Evolutionary conservation across 1,140 invertebrate species (phyloP).

Genomic region (Trissolcus basalis): DNA sequence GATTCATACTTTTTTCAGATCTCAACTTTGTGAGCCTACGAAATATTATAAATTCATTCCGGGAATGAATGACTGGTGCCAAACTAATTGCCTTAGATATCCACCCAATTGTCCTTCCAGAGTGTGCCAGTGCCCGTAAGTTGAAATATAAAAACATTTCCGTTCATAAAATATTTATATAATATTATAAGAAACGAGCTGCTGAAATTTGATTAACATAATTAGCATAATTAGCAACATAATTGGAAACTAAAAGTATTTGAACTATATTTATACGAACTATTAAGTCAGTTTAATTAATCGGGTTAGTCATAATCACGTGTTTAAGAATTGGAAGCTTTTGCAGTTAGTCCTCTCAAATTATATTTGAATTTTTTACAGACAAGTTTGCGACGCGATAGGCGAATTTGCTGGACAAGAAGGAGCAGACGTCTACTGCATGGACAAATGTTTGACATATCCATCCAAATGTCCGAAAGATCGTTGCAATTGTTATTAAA

Average conservation of each 20-base stretch:
- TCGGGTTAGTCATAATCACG: too few species aligned
- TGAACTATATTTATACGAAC: too few species aligned
- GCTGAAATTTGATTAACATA: too few species aligned
- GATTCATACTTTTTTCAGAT: constrained; percentile 73
- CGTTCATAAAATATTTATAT: neutral
- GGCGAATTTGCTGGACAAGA: constrained; percentile 83
- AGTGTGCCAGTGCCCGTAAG: constrained; percentile 89
- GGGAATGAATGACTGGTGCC: constrained; percentile 88
- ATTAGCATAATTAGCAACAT: too few species aligned
- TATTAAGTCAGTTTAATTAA: too few species aligned
- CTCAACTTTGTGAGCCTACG: constrained; percentile 85
- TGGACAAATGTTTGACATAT: constrained; percentile 88
- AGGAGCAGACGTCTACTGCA: constrained; percentile 88
- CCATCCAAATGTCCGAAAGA: constrained; percentile 82
- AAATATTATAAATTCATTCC: constrained; percentile 79
- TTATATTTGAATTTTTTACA: too few species aligned
- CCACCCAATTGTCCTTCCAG: constrained; percentile 87
- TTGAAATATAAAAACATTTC: constrained; percentile 54
- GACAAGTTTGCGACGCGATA: constrained; percentile 85
- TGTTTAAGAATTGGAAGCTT: too few species aligned
- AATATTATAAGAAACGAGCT: too few species aligned
- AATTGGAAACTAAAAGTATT: too few species aligned
- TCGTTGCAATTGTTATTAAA: constrained; percentile 83
- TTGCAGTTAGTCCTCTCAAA: too few species aligned
- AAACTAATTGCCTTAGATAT: constrained; percentile 88